Evolutionary conservation across 92 coral and sea anemone genomes (phyloP).

Genomic region (Epizoanthus fatuus): DNA sequence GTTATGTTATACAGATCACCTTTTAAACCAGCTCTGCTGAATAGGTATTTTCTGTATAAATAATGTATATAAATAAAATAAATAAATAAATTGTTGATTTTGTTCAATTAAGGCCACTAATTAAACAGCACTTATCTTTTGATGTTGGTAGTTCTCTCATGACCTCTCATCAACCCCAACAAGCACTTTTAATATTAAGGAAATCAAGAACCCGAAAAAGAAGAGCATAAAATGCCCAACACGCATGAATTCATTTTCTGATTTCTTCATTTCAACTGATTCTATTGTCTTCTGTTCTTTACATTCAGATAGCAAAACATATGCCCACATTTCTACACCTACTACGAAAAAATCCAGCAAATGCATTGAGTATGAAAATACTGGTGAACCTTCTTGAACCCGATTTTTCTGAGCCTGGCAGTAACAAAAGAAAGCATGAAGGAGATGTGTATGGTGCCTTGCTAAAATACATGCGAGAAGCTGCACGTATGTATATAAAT

Average conservation of each 20-base stretch:
- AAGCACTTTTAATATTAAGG: no score
- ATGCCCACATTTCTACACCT: constrained; percentile 11
- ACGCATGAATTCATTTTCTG: no score
- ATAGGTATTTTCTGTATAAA: no score
- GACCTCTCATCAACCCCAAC: neutral
- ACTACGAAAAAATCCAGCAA: constrained; percentile 9
- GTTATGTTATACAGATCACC: no score
- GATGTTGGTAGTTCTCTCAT: neutral
- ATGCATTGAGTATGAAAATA: constrained; percentile 4
- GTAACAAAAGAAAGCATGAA: constrained; percentile 11
- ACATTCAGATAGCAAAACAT: constrained; percentile 9
- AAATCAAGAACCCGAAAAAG: no score
- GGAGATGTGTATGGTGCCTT: no score
- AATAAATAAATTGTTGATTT: neutral
- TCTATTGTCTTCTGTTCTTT: neutral
- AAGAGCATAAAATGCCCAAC: no score
- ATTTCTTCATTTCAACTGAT: neutral
- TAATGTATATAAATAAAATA: no score
- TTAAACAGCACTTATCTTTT: neutral
- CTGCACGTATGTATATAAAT: no score
- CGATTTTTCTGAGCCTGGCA: constrained; percentile 18
- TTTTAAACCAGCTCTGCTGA: no score
- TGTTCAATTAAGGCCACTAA: neutral
- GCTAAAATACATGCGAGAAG: no score
- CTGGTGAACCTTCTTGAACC: constrained; percentile 20